Evolutionary conservation across 2,888 invertebrate genomes (phyloP), one percentile per base, ranked within the genome.

Genomic region (Cephalotes varians): DNA sequence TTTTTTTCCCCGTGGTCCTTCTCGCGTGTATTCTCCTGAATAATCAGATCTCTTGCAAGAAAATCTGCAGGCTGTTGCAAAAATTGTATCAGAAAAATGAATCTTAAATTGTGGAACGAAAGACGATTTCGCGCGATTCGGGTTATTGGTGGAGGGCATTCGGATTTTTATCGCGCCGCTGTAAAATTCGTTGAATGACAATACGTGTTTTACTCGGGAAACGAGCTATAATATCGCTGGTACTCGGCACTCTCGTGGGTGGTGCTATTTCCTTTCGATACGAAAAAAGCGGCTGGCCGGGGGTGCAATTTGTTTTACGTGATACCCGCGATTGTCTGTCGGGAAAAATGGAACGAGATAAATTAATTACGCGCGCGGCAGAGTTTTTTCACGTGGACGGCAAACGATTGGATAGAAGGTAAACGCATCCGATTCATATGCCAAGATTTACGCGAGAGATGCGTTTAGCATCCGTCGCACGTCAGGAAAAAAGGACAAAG

Each of bases 121-220:
- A 47, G 67, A 65, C 34, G 28, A 37, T 65, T 28, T 65, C 21
- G 51, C 47, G 62, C n/a, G 51, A 25, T 10, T 6, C 37, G 28
- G 10, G 7, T 76, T 74, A 12, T 25, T 34, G 51, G 31, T 10
- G 60, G 34, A 31, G 67, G 18, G 15, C 56, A 31, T 12, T 34
- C 44, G 77, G 71, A 79, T 79, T 79, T 79, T 56, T 71, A 67
- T 54, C 73, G 54, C 77, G 77, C 21, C 77, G 44, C 44, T 44
- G 54, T 71, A 71, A 90, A 91, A 92, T 92, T 93, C 90, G 90
- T 93, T 93, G 90, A 93, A 92, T 91, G 93, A 93, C 93, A 93
- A 93, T 93, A 93, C 92, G 91, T 92, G 93, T 92, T 89, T 91
- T 67, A 82, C 80, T n/a, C 82, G 80, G 77, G 82, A 72, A 86